Percentiles rank a stretch among this genome's conserved stretches.
Evolutionary conservation across 2,113 vertebrate genomes (phyloP).

Genomic region (Megatriorchis doriae): DNA sequence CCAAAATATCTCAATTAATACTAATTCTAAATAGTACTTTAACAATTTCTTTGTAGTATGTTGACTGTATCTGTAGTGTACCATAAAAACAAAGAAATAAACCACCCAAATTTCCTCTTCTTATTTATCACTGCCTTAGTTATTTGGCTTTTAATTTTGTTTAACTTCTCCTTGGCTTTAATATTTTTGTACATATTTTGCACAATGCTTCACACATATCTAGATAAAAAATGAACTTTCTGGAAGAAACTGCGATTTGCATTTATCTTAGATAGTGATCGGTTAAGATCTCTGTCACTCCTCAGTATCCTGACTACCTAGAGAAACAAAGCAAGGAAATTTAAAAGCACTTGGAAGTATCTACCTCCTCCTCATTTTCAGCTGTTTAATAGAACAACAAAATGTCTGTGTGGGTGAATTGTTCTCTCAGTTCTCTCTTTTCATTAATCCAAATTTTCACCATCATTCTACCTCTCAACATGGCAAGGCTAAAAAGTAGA

Average conservation of each 20-base stretch:
- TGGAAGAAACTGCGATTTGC: not conserved
- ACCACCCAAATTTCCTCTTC: fast-evolving
- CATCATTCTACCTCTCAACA: not conserved
- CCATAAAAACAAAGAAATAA: not conserved
- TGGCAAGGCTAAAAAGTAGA: not conserved
- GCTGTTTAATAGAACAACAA: not conserved
- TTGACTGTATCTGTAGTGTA: not conserved
- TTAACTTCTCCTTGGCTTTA: not conserved
- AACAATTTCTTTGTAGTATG: not conserved
- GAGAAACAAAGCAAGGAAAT: not conserved
- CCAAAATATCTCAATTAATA: not conserved
- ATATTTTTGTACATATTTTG: not conserved
- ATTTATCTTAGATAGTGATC: not conserved
- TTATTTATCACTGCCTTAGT: not conserved
- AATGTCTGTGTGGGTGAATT: not conserved
- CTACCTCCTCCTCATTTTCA: not conserved
- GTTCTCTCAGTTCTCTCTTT: not conserved
- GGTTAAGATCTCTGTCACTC: not conserved
- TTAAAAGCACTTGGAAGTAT: not conserved
- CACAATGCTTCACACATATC: not conserved
- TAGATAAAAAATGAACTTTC: not conserved
- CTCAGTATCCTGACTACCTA: not conserved
- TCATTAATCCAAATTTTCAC: not conserved
- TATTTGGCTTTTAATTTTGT: not conserved
- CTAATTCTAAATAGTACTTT: not conserved